These are phyloP conservation scores for Actinia tenebrosa DNA, from an alignment of 64 coral and sea anemone species.

Conservation along the genomic window DNA sequence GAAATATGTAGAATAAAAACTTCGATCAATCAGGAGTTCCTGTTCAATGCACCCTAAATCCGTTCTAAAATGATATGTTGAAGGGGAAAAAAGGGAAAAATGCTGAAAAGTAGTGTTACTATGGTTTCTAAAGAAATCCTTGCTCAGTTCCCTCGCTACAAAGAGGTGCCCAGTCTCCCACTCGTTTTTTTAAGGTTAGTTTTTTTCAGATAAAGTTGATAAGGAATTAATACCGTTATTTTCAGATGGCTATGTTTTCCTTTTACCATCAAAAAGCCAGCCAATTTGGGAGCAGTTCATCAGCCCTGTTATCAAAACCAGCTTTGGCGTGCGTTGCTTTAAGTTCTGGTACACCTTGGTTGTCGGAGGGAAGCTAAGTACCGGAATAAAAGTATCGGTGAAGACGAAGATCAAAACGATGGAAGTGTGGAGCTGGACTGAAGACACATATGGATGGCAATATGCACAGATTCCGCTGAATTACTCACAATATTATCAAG, in stretches of 20 bases:
- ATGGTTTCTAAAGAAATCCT: no score
- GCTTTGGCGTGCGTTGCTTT: conserved; percentile 14
- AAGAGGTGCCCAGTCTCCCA: no score
- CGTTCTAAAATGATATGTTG: no score
- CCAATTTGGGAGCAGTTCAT: neutral
- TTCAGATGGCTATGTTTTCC: neutral
- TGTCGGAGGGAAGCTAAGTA: neutral
- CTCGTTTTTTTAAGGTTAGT: no score
- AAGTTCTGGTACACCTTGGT: conserved; percentile 43
- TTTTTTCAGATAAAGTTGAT: no score
- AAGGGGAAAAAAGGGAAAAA: no score
- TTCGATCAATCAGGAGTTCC: no score
- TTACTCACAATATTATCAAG: neutral
- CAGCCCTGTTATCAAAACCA: conserved; percentile 5
- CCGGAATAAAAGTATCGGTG: neutral
- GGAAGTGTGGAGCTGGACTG: neutral
- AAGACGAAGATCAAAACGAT: neutral
- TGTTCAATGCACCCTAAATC: no score
- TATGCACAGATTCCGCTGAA: neutral
- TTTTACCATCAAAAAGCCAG: neutral
- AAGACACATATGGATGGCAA: neutral
- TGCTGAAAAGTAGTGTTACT: no score
- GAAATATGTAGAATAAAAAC: no score
- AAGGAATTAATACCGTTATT: neutral
- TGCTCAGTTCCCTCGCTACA: no score